Conservation (phyloP, 1,140 invertebrate species). For the Portunus trituberculatus region DNA sequence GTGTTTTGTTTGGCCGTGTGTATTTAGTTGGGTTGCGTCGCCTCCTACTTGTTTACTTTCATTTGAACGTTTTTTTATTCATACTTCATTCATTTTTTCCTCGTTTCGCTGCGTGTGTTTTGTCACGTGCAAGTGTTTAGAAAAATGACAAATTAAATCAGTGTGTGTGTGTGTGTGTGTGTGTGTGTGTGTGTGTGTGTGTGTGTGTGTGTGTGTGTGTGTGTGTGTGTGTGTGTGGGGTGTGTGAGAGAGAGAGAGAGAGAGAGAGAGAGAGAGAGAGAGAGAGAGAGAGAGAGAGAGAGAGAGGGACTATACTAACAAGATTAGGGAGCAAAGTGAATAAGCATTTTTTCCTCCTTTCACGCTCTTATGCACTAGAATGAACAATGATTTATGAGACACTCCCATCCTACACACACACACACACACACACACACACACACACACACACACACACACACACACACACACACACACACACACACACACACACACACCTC, state of each 20-base stretch:
- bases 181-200: too few relatives aligned
- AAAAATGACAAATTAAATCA: conserved; percentile 24
- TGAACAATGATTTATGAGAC: neutral
- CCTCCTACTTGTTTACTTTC: neutral
- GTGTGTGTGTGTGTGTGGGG: neutral
- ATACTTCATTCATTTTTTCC: neutral
- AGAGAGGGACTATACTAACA: neutral
- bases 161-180: conserved; percentile 6
- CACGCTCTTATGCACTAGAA: neutral
- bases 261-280: conserved; percentile 8
- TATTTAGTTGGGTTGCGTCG: neutral
- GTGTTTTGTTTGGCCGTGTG: neutral
- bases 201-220: too few relatives aligned
- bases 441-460: conserved; percentile 2
- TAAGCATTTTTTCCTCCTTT: neutral
- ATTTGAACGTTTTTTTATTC: neutral
- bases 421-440: conserved; percentile 31
- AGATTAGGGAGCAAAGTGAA: neutral
- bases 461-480: conserved; percentile 29
- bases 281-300: conserved; percentile 10
- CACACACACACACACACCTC: neutral
- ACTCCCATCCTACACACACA: neutral
- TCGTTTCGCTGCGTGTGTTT: neutral
- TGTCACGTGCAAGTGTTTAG: neutral
- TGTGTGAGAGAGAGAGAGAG: neutral